Evolutionary conservation across 2,113 vertebrate genomes (phyloP).

Genomic region (Naja naja): DNA sequence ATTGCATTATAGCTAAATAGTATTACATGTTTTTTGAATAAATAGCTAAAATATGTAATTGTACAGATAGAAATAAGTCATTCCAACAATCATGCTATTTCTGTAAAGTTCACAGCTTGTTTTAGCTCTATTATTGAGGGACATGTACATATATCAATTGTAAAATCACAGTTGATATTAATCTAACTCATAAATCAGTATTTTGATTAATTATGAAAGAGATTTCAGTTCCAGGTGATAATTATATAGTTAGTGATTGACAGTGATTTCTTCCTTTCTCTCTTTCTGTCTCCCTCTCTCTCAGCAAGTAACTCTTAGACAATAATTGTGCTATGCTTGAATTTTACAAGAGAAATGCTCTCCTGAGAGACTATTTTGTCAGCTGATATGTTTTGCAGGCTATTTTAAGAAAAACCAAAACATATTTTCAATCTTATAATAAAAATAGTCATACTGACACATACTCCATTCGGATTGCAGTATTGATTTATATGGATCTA

Average conservation of each 20-base stretch:
- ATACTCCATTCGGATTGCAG: not conserved
- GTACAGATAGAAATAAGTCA: not conserved
- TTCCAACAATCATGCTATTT: not conserved
- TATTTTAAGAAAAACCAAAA: not conserved
- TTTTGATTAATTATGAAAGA: not conserved
- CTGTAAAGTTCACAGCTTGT: not conserved
- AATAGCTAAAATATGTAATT: not conserved
- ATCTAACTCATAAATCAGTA: not conserved
- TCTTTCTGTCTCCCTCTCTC: not conserved
- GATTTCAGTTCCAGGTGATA: not conserved
- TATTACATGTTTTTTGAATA: not conserved
- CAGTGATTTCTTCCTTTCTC: not conserved
- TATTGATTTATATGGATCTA: not conserved
- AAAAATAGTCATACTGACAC: not conserved
- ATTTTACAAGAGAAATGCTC: not conserved
- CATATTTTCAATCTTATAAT: not conserved
- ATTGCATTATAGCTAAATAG: not conserved
- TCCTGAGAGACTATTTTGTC: not conserved
- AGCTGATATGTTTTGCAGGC: not conserved
- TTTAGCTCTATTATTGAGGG: not conserved
- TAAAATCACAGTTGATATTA: not conserved
- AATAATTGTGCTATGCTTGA: not conserved
- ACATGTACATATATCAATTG: not conserved
- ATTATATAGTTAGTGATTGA: not conserved
- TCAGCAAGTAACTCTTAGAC: not conserved